A percentile compares a stretch with the other conserved stretches of the same genome.
Conservation (phyloP, 2,888 invertebrate species). For the Megamerina dolium region DNA sequence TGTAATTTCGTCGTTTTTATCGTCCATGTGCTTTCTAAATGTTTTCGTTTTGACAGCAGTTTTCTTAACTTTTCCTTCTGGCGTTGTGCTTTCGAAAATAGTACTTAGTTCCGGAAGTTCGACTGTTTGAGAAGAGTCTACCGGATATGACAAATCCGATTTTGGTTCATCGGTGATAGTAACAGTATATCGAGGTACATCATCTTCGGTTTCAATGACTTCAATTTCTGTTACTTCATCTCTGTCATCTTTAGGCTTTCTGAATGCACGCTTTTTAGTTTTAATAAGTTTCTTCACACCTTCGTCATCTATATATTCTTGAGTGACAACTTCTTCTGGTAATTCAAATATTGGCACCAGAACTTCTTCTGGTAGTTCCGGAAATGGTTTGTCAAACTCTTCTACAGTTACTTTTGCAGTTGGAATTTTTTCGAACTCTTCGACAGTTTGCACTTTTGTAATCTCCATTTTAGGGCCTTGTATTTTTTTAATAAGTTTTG, state of each 20-base stretch:
- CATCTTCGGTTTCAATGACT: slow-evolving; percentile 48
- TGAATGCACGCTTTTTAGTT: slow-evolving; percentile 47
- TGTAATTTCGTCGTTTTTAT: slow-evolving; percentile 44
- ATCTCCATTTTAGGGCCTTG: slow-evolving; percentile 46
- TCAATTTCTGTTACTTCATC: slow-evolving; percentile 51
- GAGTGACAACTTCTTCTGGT: slow-evolving; percentile 38
- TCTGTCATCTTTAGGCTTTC: slow-evolving; percentile 46
- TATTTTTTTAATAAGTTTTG: slow-evolving; percentile 51
- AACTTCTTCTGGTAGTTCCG: slow-evolving; percentile 33
- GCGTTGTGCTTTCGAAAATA: slow-evolving; percentile 34
- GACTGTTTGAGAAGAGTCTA: slow-evolving; percentile 24
- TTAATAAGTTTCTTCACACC: slow-evolving; percentile 39
- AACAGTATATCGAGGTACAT: slow-evolving; percentile 41
- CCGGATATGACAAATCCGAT: slow-evolving; percentile 10
- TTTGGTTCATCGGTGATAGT: slow-evolving; percentile 34
- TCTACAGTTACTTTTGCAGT: slow-evolving; percentile 41
- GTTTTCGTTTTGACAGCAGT: slow-evolving; percentile 42
- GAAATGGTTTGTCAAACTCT: slow-evolving; percentile 37
- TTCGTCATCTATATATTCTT: slow-evolving; percentile 31
- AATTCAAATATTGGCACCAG: slow-evolving; percentile 33
- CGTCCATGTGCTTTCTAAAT: slow-evolving; percentile 44
- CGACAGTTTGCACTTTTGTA: slow-evolving; percentile 45
- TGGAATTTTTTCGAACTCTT: slow-evolving; percentile 49
- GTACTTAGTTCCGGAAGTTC: slow-evolving; percentile 45
- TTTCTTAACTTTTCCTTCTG: slow-evolving; percentile 41